Conservation (phyloP, 1,140 invertebrate species). For the Helicoverpa zea region DNA sequence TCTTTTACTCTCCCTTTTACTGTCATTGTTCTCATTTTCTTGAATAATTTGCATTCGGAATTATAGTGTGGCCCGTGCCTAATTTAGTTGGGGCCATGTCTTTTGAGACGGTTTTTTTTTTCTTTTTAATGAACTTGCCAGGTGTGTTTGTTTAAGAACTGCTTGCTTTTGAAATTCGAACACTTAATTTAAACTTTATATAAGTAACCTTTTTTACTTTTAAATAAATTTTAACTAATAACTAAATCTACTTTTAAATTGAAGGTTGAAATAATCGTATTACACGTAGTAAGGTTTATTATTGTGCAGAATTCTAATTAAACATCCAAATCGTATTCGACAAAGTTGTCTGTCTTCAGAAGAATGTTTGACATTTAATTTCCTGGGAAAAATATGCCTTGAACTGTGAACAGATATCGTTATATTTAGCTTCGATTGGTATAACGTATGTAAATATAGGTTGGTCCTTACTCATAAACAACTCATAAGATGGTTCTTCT, state of each 20-base stretch:
- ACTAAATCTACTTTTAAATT: too few relatives aligned
- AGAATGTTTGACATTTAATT: slow-evolving; percentile 50
- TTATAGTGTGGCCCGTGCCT: slow-evolving; percentile 51
- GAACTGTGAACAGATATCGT: background rate
- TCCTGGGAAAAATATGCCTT: slow-evolving; percentile 17
- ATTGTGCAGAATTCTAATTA: background rate
- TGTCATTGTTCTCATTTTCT: slow-evolving; percentile 19
- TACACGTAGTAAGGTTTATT: background rate
- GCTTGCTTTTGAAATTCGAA: background rate
- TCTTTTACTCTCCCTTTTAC: slow-evolving; percentile 33
- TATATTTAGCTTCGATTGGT: background rate
- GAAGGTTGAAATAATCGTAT: background rate
- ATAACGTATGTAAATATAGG: too few relatives aligned
- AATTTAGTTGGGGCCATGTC: slow-evolving; percentile 44
- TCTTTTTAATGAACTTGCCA: background rate
- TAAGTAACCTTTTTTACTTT: too few relatives aligned
- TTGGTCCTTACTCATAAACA: too few relatives aligned
- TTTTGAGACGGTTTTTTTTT: slow-evolving; percentile 8
- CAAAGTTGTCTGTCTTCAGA: background rate
- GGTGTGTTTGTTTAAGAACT: background rate
- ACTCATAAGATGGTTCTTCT: too few relatives aligned
- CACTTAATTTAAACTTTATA: background rate
- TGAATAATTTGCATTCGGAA: slow-evolving; percentile 60
- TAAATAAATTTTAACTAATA: too few relatives aligned
- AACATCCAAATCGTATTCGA: background rate